Conservation (phyloP, 2,888 invertebrate species). For the Papilio gigon region DNA sequence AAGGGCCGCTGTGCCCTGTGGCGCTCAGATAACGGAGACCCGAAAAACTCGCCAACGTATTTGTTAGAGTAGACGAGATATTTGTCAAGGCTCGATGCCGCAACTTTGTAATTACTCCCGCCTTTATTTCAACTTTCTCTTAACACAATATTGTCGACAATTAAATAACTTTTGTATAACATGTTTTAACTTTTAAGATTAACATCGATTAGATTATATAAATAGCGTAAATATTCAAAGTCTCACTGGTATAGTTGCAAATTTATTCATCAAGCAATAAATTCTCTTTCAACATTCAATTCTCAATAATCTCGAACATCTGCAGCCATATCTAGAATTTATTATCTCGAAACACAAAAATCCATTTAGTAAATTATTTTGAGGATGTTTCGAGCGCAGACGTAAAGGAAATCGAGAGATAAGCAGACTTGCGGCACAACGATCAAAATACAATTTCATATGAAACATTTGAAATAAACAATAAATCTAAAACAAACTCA, state of each 20-base stretch:
- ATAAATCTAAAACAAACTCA: background rate
- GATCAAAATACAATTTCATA: background rate
- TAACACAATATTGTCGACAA: background rate
- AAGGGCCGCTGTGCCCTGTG: conserved; percentile 67
- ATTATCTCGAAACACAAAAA: conserved; percentile 19
- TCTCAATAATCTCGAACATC: conserved; percentile 20
- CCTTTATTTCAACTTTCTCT: conserved; percentile 34
- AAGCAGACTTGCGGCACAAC: background rate
- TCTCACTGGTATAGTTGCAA: conserved; percentile 5
- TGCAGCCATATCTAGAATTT: conserved; percentile 21
- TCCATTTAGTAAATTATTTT: conserved; percentile 22
- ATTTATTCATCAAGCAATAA: conserved; percentile 17
- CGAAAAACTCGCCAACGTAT: conserved; percentile 71
- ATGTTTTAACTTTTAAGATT: conserved; percentile 9
- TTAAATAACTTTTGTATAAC: background rate
- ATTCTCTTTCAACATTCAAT: conserved; percentile 19
- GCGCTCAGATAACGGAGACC: conserved; percentile 66
- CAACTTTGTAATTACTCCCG: conserved; percentile 76
- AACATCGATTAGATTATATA: conserved; percentile 6
- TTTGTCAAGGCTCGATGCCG: conserved; percentile 67
- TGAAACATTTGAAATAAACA: background rate
- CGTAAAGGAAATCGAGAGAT: conserved; percentile 10
- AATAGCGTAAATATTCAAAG: background rate
- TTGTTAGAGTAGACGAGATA: conserved; percentile 75
- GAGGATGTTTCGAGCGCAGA: conserved; percentile 6